Percentiles rank a stretch among this genome's conserved stretches.
These are phyloP conservation scores for Meliscaeva auricollis DNA, from an alignment of 2,888 invertebrate genomes.

Conservation along the genomic window DNA sequence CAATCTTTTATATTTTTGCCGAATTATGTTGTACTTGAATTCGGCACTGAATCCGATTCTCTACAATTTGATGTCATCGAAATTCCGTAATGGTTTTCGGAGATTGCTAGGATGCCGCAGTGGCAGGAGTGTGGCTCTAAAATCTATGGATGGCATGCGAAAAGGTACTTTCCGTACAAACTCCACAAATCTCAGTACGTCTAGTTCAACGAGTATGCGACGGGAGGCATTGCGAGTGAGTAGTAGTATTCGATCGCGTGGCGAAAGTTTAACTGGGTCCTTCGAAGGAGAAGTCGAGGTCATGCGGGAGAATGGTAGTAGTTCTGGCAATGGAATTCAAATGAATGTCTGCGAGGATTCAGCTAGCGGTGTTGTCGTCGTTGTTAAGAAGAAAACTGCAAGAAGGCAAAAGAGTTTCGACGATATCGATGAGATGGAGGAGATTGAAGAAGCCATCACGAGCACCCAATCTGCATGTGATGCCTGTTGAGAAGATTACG, in stretches of 20 bases:
- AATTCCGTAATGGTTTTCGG: constrained; percentile 93
- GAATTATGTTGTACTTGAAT: constrained; percentile 95
- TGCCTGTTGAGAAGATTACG: constrained; percentile 19
- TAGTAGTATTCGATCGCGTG: constrained; percentile 62
- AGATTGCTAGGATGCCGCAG: constrained; percentile 86
- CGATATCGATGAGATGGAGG: constrained; percentile 70
- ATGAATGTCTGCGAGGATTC: constrained; percentile 45
- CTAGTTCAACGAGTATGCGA: constrained; percentile 76
- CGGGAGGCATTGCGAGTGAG: constrained; percentile 66
- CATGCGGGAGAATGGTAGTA: constrained; percentile 39
- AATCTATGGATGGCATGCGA: constrained; percentile 69
- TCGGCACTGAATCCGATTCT: constrained; percentile 96
- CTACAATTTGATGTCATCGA: constrained; percentile 96
- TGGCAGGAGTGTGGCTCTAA: constrained; percentile 59
- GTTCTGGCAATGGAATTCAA: constrained; percentile 49
- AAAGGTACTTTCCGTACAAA: constrained; percentile 79
- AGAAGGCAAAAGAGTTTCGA: constrained; percentile 62
- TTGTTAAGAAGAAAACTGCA: constrained; percentile 51
- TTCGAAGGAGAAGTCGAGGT: constrained; percentile 42
- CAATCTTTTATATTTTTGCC: constrained; percentile 92
- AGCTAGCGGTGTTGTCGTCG: neutral
- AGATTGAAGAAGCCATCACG: constrained; percentile 55
- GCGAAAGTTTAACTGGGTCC: constrained; percentile 39
- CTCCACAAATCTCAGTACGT: constrained; percentile 78
- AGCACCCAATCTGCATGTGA: constrained; percentile 60